Evolutionary conservation across 2,888 invertebrate genomes (phyloP), one percentile per base, ranked within the genome.

Genomic region (Kuschelorhynchus macadamiae): DNA sequence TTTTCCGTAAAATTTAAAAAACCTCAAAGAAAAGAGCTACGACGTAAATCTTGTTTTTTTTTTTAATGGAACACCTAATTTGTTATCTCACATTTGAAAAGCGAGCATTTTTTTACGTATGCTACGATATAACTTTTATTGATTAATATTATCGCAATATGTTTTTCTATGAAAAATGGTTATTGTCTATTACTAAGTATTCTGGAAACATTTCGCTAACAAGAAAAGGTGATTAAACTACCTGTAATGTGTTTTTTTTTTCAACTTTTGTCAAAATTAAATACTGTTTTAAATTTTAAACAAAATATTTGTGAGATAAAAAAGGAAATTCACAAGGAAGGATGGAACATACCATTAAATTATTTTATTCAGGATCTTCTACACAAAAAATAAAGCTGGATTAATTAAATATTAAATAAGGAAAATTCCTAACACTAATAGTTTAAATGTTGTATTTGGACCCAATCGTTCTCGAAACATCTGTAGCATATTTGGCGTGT

Each of bases 71-170:
- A 36, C 11, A 36, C 36, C 3, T n/a, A 12, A 36, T 36, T 36
- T 36, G n/a, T 36, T 9, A 36, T 36, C 36, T 36, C 36, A 11
- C 11, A 36, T 36, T 36, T 36, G 36, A 36, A 36, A 36, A 36
- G 36, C 36, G 36, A 36, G 36, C 36, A 36, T n/a, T 36, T 36
- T 36, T 36, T 36, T 36, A 36, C 36, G 36, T 36, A 12, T 36
- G 36, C n/a, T n/a, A n/a, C 11, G 5, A 36, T 36, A 36, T 12
- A 36, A 7, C n/a, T 36, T 36, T 36, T 36, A 12, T 36, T 36
- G 36, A 36, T 36, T 36, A 36, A 2, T 36, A 36, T 36, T 36
- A 11, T 36, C n/a, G 36, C 36, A 36, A 36, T 25, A 12, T 36
- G 3, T 12, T 12, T 12, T 36, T 36, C 2, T 36, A 36, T 36